These are phyloP conservation scores for Turritopsis rubra DNA, from an alignment of 30 jellyfish, hydroid and myxozoan genomes.

Conservation along the genomic window DNA sequence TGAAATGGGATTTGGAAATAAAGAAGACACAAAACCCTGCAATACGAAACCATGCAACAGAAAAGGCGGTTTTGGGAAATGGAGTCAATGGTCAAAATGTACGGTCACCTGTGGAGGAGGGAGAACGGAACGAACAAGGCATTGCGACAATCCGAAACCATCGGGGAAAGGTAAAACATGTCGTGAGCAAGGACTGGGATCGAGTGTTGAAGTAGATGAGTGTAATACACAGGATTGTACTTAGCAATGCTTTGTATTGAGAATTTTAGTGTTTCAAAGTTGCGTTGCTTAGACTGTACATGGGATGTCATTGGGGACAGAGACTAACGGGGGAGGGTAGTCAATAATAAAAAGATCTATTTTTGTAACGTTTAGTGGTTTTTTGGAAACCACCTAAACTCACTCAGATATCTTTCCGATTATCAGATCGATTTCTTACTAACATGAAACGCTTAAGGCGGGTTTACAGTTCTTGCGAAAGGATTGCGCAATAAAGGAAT, in stretches of 20 bases:
- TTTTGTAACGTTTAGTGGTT: no score
- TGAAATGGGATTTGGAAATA: slow-evolving; percentile 20
- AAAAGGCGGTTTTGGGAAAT: slow-evolving; percentile 16
- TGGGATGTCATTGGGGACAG: no score
- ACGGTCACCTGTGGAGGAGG: slow-evolving; percentile 22
- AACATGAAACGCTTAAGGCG: no score
- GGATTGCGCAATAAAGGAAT: no score
- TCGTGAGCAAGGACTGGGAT: slow-evolving; percentile 17
- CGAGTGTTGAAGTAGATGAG: slow-evolving; percentile 20
- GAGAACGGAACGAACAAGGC: slow-evolving; percentile 23
- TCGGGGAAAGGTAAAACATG: slow-evolving; percentile 16
- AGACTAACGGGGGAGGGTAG: no score
- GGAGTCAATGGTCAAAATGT: slow-evolving; percentile 18
- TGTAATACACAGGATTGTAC: slow-evolving; percentile 14
- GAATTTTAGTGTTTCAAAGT: background rate
- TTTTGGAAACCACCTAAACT: no score
- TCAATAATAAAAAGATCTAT: no score
- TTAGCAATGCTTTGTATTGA: no score
- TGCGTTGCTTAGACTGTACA: no score
- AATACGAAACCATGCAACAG: slow-evolving; percentile 12
- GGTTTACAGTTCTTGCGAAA: no score
- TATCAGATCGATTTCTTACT: no score
- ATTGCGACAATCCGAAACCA: slow-evolving; percentile 18
- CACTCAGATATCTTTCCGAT: no score
- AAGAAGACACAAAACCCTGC: slow-evolving; percentile 24